Evolutionary conservation across 2,797 vertebrate genomes (phyloP).

Genomic region (Babyrousa celebensis): DNA sequence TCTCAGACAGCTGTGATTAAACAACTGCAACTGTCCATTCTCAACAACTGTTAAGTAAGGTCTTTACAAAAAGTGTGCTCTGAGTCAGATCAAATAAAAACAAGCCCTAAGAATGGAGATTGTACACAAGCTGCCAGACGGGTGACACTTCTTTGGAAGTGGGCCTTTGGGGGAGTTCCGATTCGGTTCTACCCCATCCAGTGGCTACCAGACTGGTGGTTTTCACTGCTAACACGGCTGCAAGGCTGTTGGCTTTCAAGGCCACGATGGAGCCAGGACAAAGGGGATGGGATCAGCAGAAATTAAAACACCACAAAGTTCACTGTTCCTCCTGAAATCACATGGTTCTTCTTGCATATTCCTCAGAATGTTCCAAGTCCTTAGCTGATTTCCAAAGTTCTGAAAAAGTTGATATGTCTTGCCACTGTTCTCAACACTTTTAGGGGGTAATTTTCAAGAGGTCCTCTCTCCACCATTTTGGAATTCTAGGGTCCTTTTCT

Average conservation of each 20-base stretch:
- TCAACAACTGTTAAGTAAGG: not conserved
- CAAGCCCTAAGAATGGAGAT: not conserved
- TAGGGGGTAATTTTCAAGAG: not conserved
- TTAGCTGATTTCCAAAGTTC: not conserved
- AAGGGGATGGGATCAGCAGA: not conserved
- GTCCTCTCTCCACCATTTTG: not conserved
- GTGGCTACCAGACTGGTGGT: not conserved
- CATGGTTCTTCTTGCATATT: not conserved
- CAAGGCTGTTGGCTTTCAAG: not conserved
- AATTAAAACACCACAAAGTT: not conserved
- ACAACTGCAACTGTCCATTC: not conserved
- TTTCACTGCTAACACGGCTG: not conserved
- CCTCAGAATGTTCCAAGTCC: not conserved
- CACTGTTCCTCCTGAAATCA: not conserved
- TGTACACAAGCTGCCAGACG: not conserved
- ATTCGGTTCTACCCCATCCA: not conserved
- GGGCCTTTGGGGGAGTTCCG: not conserved
- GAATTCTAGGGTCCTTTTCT: not conserved
- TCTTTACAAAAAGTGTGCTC: not conserved
- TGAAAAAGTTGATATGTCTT: not conserved
- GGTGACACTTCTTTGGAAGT: not conserved
- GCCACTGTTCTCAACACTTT: not conserved
- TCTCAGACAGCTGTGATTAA: not conserved
- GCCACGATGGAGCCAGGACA: not conserved
- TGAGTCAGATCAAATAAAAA: conserved; percentile 3